Evolutionary conservation across 1,140 invertebrate species (phyloP), one percentile per base, ranked within the genome.

Genomic region (Temnothorax nylanderi): DNA sequence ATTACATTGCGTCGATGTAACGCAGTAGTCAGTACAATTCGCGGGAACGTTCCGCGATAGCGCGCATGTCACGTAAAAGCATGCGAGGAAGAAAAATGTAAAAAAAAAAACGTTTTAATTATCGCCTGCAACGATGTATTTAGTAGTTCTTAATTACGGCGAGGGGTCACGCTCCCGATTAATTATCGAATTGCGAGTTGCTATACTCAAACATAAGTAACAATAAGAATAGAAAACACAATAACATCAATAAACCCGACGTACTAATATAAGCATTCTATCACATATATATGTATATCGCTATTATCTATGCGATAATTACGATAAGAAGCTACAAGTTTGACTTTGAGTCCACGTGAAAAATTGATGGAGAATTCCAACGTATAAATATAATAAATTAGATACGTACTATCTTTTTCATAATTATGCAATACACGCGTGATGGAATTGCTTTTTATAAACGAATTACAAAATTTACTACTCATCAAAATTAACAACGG

Each of bases 161-260:
- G 47, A 64, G 11, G 11, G 18, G 49, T 80, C 18, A 34, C 56
- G 37, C 18, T 16, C 32, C 26, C 8, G 26, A 47, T 49, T 86
- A 81, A 86, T 86, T 80, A 56, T 60, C 51, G 10, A 69, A 62
- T 87, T 80, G 32, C 80, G 7, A 56, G 18, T 32, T 58, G 21
- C 49, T 62, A 47, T 6, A 44, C 10, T 26, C 8, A 47, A 84
- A 58, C 60, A 49, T 44, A 58, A 74, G 10, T 58, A 47, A 72
- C 11, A 37, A 60, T 60, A 47, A 74, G 16, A 84, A 60, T 81
- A 74, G 54, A 62, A 60, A 18, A 47, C 1, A n/a, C 67, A 60
- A 47, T 84, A 6, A 58, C 51, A 58, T 60, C 41, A 41, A 74
- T 82, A 74, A 82, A 34, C 11, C 26, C 18, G 41, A 7, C 13